These are phyloP conservation scores for Norana najaformis DNA, from an alignment of 2,888 invertebrate genomes.

Conservation along the genomic window DNA sequence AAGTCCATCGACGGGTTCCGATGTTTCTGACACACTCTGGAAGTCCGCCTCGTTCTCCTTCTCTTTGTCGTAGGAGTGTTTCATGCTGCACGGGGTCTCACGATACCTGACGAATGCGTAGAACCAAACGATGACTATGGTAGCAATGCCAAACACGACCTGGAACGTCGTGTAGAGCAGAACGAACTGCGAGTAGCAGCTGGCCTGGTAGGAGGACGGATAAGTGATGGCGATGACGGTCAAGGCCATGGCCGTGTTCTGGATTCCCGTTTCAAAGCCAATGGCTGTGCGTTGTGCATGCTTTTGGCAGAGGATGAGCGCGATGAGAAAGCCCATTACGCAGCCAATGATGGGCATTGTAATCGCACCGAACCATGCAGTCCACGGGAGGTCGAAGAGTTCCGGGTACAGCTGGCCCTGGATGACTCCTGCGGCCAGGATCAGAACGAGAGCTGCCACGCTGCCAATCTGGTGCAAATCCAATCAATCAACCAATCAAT, in stretches of 20 bases:
- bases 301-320: slow-evolving; percentile 47
- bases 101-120: slow-evolving; percentile 10
- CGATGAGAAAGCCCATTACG: slow-evolving; percentile 49
- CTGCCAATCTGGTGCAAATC: slow-evolving; percentile 51
- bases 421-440: slow-evolving; percentile 51
- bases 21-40: background rate
- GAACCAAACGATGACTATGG: slow-evolving; percentile 26
- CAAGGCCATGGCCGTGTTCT: slow-evolving; percentile 55
- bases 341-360: slow-evolving; percentile 51
- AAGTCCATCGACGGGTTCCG: background rate
- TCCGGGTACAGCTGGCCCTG: slow-evolving; percentile 53
- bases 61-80: background rate
- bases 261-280: slow-evolving; percentile 54
- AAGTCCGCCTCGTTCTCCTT: background rate
- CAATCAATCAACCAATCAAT: background rate
- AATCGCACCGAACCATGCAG: slow-evolving; percentile 49
- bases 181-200: slow-evolving; percentile 30
- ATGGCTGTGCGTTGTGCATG: slow-evolving; percentile 49
- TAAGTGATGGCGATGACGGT: slow-evolving; percentile 53
- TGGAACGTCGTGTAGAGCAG: slow-evolving; percentile 30
- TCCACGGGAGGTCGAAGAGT: slow-evolving; percentile 48
- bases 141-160: slow-evolving; percentile 22
- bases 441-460: slow-evolving; percentile 49
- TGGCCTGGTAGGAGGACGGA: slow-evolving; percentile 37
- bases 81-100: slow-evolving; percentile 20